Evolutionary conservation across 1,140 invertebrate species (phyloP), one percentile per base, ranked within the genome.

Genomic region (Drosophila aff.): DNA sequence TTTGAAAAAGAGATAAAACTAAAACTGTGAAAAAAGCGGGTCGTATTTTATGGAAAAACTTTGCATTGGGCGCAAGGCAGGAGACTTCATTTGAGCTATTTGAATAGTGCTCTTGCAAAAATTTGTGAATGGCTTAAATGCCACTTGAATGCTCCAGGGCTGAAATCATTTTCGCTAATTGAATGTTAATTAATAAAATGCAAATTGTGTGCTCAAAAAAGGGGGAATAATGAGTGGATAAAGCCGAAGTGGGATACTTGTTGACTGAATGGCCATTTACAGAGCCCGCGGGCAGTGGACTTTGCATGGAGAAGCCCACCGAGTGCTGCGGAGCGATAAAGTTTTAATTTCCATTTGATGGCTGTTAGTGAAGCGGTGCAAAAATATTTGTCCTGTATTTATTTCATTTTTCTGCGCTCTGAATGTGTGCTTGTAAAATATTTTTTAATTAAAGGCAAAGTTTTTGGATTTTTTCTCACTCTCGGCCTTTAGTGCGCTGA

Each of bases 371-470:
- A 79, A 75, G 63, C 46, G 23, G 63, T 40, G 72, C 5, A 59
- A 73, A 77, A 65, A 47, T 59, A 46, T 60, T 77, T 74, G 44
- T 28, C 21, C 28, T 60, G 52, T 61, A 61, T 61, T 52, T 15
- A 50, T 43, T 60, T 59, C 41, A n/a, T 23, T 36, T 23, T 26
- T 23, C 2, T 36, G 18, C 2, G 1, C 15, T 8, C 16, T 44
- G 47, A 16, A 26, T 36, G 71, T 44, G 28, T 59, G 52, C 26
- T 26, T 65, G 65, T 62, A 77, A 87, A 87, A 87, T 87, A 87
- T 87, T 74, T 89, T 87, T 87, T 87, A 87, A 87, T 87, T 87
- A 87, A 89, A 87, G 72, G 69, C 74, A 81, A 89, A 90, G 81
- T 87, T 87, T 46, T 77, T 69, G 66, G 49, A 3, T 73, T 74